Conservation (phyloP, 2,888 invertebrate genomes). For the Parapristionchus giblindavisi region DNA sequence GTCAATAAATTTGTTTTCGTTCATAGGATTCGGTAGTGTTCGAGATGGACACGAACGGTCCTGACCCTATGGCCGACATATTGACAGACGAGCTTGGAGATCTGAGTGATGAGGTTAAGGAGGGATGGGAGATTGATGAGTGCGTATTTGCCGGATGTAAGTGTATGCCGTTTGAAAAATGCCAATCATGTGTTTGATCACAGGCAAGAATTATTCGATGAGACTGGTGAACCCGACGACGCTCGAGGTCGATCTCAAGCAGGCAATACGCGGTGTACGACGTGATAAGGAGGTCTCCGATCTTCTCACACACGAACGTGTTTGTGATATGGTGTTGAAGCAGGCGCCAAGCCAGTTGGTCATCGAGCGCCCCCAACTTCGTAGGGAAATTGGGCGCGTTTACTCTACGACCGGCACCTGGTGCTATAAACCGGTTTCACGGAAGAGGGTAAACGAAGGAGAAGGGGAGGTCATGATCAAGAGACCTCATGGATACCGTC, state of each 20-base stretch:
- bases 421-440: not conserved
- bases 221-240: not conserved
- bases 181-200: too few species aligned
- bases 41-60: not conserved
- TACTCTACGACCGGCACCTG: not conserved
- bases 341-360: not conserved
- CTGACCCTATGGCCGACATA: not conserved
- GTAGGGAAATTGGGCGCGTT: not conserved
- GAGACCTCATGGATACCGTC: not conserved
- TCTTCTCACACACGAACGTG: not conserved
- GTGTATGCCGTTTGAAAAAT: not conserved
- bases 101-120: not conserved
- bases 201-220: not conserved
- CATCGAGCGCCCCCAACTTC: not conserved
- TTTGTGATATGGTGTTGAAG: not conserved
- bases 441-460: not conserved
- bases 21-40: not conserved
- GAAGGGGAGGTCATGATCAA: not conserved
- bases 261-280: not conserved
- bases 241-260: not conserved
- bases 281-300: not conserved
- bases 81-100: not conserved
- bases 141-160: not conserved
- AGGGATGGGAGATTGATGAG: slow-evolving; percentile 1
- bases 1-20: too few species aligned